Conservation (phyloP, 1,140 invertebrate genomes). For the Drosophila persimilis region DNA sequence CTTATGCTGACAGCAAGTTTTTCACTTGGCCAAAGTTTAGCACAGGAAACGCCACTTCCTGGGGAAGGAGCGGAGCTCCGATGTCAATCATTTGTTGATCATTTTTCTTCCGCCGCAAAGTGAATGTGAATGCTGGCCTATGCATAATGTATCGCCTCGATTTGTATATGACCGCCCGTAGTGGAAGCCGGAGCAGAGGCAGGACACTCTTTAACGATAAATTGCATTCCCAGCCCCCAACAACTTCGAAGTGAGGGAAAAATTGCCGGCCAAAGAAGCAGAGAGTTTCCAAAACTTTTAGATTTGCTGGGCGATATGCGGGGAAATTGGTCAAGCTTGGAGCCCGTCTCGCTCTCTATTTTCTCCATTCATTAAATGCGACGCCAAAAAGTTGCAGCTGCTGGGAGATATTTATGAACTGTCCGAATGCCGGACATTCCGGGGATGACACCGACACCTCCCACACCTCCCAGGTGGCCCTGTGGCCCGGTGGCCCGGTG, state of each 20-base stretch:
- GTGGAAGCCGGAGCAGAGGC: background rate
- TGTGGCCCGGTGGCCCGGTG: constrained; percentile 9
- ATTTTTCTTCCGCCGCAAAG: constrained; percentile 53
- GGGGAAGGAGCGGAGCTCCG: background rate
- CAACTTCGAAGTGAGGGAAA: constrained; percentile 14
- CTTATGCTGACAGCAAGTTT: constrained; percentile 81
- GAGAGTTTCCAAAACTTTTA: constrained; percentile 28
- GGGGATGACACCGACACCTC: background rate
- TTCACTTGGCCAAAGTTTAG: constrained; percentile 73
- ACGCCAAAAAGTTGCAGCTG: constrained; percentile 47
- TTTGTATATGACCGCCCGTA: constrained; percentile 40
- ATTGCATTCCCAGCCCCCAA: too few species aligned
- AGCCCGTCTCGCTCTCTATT: background rate
- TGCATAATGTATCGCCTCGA: constrained; percentile 65
- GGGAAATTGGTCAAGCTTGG: constrained; percentile 38
- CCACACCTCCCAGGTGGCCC: background rate
- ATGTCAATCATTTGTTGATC: constrained; percentile 77
- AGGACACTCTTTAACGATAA: background rate
- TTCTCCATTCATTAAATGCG: constrained; percentile 64
- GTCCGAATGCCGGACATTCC: constrained; percentile 37
- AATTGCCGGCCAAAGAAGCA: constrained; percentile 19
- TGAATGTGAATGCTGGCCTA: constrained; percentile 11
- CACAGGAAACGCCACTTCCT: constrained; percentile 55
- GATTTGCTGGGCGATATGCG: constrained; percentile 20
- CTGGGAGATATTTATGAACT: constrained; percentile 69